A percentile compares a stretch with the other conserved stretches of the same genome.
Conservation (phyloP, 2,888 invertebrate species). For the Nomada lathburiana region DNA sequence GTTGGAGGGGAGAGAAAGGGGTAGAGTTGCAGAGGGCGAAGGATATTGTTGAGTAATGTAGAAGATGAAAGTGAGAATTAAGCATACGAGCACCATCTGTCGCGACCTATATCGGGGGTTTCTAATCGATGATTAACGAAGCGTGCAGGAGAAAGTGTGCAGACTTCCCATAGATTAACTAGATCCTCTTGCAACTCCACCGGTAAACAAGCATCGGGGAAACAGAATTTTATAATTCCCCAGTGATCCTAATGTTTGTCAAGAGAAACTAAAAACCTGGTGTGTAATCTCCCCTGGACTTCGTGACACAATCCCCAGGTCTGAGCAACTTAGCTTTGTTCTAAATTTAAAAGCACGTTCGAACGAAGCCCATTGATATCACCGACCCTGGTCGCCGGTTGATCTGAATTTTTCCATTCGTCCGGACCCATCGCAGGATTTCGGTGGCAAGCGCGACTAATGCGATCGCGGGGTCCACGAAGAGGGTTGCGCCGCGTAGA, state of each 20-base stretch:
- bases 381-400: background rate
- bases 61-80: background rate
- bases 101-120: background rate
- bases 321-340: conserved; percentile 13
- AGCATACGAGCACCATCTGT: conserved; percentile 1
- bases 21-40: background rate
- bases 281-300: background rate
- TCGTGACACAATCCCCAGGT: background rate
- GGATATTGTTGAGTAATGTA: background rate
- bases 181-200: background rate
- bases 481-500: conserved; percentile 27
- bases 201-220: background rate
- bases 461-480: conserved; percentile 59
- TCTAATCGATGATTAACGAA: background rate
- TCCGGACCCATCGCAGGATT: conserved; percentile 43
- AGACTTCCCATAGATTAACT: background rate
- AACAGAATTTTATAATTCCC: background rate
- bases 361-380: conserved; percentile 50
- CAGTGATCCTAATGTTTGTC: background rate
- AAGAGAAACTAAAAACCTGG: background rate
- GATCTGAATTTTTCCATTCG: conserved; percentile 30
- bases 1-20: background rate
- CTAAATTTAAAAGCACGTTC: conserved; percentile 25
- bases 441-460: conserved; percentile 67
- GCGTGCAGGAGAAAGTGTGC: background rate